Evolutionary conservation across 1,140 invertebrate genomes (phyloP).

Genomic region (Cotesia chilonis): DNA sequence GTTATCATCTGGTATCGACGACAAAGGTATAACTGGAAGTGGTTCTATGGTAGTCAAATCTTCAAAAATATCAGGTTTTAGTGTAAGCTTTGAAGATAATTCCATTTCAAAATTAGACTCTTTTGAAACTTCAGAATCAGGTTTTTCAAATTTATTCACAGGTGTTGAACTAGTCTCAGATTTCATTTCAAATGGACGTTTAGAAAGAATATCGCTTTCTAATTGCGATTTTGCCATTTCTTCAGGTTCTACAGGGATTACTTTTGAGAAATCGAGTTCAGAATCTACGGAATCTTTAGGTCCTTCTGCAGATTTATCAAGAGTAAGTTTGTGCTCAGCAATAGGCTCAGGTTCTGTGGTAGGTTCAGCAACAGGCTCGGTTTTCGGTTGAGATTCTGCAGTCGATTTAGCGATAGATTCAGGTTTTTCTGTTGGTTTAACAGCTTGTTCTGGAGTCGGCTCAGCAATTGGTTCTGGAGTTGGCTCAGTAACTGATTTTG

Average conservation of each 20-base stretch:
- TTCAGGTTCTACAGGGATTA: conserved; percentile 47
- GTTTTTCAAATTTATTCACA: not conserved
- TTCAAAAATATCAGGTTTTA: conserved; percentile 18
- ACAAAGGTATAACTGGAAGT: conserved; percentile 42
- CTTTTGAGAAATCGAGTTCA: conserved; percentile 48
- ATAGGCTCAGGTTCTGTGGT: conserved; percentile 22
- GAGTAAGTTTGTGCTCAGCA: conserved; percentile 32
- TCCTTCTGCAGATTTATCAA: conserved; percentile 43
- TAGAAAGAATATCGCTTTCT: conserved; percentile 44
- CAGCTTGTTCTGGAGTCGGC: conserved; percentile 32
- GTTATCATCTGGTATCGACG: not conserved
- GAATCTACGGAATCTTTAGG: conserved; percentile 43
- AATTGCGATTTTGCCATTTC: conserved; percentile 41
- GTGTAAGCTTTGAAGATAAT: conserved; percentile 43
- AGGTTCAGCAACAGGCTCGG: conserved; percentile 40
- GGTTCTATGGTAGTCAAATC: conserved; percentile 41
- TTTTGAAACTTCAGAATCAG: conserved; percentile 26
- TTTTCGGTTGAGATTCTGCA: conserved; percentile 44
- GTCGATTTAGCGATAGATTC: conserved; percentile 47
- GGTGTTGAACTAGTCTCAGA: conserved; percentile 39
- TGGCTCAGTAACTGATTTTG: conserved; percentile 30
- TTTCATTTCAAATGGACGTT: conserved; percentile 50
- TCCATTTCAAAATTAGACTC: conserved; percentile 38
- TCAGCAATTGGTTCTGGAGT: conserved; percentile 28
- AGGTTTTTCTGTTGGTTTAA: conserved; percentile 26